phyloP scores from a whole-genome alignment of 2,797 vertebrate genomes.

The Ficedula albicollis region DNA sequence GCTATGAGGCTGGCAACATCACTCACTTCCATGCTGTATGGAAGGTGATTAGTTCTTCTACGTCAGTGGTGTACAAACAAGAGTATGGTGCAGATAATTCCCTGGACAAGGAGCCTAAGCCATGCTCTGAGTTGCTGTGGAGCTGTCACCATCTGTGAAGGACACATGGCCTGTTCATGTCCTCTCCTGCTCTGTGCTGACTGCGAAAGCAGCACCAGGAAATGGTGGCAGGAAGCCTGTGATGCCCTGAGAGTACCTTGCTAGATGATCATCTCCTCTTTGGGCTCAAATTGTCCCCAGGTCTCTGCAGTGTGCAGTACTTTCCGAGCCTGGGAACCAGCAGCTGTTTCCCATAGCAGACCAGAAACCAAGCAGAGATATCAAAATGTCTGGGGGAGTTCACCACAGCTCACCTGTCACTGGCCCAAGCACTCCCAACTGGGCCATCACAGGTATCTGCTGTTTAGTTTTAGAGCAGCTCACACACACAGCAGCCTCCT shows the following conservation, averaged over 20 bases:
- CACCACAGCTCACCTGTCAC: rapidly evolving
- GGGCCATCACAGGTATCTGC: background rate
- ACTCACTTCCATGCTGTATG: background rate
- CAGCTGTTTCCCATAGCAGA: background rate
- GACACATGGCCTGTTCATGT: background rate
- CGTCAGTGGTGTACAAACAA: background rate
- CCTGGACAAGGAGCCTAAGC: background rate
- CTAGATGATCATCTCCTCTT: background rate
- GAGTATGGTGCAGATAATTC: background rate
- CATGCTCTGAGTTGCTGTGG: background rate
- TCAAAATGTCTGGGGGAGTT: background rate
- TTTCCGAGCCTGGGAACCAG: background rate
- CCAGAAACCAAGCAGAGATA: background rate
- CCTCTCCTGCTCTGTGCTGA: background rate
- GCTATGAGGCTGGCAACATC: background rate
- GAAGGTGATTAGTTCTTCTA: background rate
- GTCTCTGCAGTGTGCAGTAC: background rate
- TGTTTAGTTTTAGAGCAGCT: background rate
- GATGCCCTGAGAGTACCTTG: background rate
- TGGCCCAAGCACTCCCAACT: rapidly evolving
- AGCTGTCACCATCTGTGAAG: background rate
- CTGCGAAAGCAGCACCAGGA: background rate
- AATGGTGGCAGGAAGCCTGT: background rate
- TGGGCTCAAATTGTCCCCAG: rapidly evolving
- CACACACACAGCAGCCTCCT: rapidly evolving